phyloP scores from a whole-genome alignment of 92 coral and sea anemone genomes.

The Siderastrea siderea region DNA sequence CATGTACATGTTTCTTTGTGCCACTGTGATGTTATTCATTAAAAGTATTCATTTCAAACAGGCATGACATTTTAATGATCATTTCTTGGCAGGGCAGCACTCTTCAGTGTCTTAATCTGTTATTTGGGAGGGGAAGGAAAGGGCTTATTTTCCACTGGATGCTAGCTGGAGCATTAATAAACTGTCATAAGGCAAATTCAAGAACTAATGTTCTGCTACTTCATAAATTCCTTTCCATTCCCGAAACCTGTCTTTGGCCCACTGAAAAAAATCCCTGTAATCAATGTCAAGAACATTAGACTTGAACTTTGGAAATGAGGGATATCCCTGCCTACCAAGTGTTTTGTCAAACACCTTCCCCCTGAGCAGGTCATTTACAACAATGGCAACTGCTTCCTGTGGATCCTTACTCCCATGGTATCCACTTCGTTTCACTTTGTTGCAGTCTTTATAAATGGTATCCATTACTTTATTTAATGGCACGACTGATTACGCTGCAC shows the following conservation, averaged over 20 bases:
- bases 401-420: conserved; percentile 40
- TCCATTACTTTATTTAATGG: conserved; percentile 40
- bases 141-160: too few relatives aligned
- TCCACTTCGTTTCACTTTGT: conserved; percentile 51
- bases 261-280: conserved; percentile 44
- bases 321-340: conserved; percentile 36
- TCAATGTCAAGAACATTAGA: conserved; percentile 50
- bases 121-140: too few relatives aligned
- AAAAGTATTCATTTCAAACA: too few relatives aligned
- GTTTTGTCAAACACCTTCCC: conserved; percentile 44
- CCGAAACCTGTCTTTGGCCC: conserved; percentile 20
- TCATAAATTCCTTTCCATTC: conserved; percentile 57
- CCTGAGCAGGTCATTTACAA: conserved; percentile 29
- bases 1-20: too few relatives aligned
- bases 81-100: too few relatives aligned
- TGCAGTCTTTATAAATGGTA: conserved; percentile 43
- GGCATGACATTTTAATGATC: too few relatives aligned
- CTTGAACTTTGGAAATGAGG: conserved; percentile 40
- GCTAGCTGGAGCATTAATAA: too few relatives aligned
- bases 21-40: too few relatives aligned
- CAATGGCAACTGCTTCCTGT: conserved; percentile 36
- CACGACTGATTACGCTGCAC: conserved; percentile 51
- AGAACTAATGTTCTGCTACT: conserved; percentile 5
- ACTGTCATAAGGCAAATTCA: too few relatives aligned
- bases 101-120: too few relatives aligned